These are phyloP conservation scores for Lobophora halterata DNA, from an alignment of 2,888 invertebrate species.

Conservation along the genomic window DNA sequence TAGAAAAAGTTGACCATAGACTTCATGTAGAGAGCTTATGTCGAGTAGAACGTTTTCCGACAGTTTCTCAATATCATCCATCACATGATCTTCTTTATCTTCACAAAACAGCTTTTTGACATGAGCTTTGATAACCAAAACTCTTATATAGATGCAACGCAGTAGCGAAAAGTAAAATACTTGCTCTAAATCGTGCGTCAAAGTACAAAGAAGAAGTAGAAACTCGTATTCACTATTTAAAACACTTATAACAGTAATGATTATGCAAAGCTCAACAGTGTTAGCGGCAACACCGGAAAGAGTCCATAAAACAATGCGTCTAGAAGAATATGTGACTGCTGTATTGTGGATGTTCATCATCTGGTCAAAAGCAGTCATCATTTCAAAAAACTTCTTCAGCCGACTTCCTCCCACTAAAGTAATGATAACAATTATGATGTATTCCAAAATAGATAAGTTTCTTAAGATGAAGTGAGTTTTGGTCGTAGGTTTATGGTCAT, in stretches of 20 bases:
- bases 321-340: slow-evolving; percentile 25
- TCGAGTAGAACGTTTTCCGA: slow-evolving; percentile 43
- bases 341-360: slow-evolving; percentile 46
- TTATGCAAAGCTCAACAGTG: slow-evolving; percentile 33
- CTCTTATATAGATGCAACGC: slow-evolving; percentile 40
- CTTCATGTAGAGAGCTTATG: slow-evolving; percentile 47
- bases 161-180: slow-evolving; percentile 46
- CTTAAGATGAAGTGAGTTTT: slow-evolving; percentile 26
- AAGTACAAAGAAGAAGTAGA: neutral
- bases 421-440: slow-evolving; percentile 36
- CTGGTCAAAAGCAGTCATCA: slow-evolving; percentile 44
- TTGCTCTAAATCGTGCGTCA: slow-evolving; percentile 50
- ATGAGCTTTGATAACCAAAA: slow-evolving; percentile 51
- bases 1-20: slow-evolving; percentile 53
- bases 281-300: slow-evolving; percentile 28
- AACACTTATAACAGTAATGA: neutral
- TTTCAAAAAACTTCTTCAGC: slow-evolving; percentile 37
- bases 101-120: slow-evolving; percentile 39
- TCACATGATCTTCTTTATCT: slow-evolving; percentile 23
- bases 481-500: neutral
- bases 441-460: slow-evolving; percentile 40
- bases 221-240: neutral
- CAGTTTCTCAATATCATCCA: slow-evolving; percentile 41
- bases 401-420: slow-evolving; percentile 36
- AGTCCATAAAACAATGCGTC: slow-evolving; percentile 23